Conservation (phyloP, 2,888 invertebrate genomes). For the Lycaena phlaeas region DNA sequence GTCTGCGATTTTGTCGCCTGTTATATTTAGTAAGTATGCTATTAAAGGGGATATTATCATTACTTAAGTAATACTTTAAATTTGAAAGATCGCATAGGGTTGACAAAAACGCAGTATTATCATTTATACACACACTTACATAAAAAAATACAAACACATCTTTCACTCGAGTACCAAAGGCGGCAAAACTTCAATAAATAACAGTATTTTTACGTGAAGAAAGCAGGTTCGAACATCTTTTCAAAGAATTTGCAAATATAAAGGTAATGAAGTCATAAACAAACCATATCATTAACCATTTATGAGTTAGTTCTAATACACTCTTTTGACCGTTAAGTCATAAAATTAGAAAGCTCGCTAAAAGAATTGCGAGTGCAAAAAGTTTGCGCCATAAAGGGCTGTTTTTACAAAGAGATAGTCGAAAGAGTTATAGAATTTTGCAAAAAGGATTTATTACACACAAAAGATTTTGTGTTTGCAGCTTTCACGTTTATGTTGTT, state of each 20-base stretch:
- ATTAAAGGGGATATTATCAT: too few relatives aligned
- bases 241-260: neutral
- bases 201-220: too few relatives aligned
- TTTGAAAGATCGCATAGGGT: too few relatives aligned
- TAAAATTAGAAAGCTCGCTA: slow-evolving; percentile 19
- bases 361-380: slow-evolving; percentile 23
- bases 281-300: neutral
- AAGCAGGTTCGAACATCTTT: neutral
- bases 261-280: neutral
- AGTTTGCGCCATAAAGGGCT: slow-evolving; percentile 10
- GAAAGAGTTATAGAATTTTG: neutral
- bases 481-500: neutral
- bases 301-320: neutral
- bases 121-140: too few relatives aligned
- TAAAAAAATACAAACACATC: too few relatives aligned
- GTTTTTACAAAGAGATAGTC: neutral
- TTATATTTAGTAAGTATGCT: too few relatives aligned
- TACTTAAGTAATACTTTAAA: too few relatives aligned
- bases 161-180: too few relatives aligned
- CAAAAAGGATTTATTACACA: neutral
- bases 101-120: too few relatives aligned
- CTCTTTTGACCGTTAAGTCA: neutral
- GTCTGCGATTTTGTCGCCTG: too few relatives aligned
- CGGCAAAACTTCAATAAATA: too few relatives aligned
- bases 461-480: neutral